These are phyloP conservation scores for Stomatorhinus walkeri DNA, from an alignment of 2,797 vertebrate species.

Conservation along the genomic window DNA sequence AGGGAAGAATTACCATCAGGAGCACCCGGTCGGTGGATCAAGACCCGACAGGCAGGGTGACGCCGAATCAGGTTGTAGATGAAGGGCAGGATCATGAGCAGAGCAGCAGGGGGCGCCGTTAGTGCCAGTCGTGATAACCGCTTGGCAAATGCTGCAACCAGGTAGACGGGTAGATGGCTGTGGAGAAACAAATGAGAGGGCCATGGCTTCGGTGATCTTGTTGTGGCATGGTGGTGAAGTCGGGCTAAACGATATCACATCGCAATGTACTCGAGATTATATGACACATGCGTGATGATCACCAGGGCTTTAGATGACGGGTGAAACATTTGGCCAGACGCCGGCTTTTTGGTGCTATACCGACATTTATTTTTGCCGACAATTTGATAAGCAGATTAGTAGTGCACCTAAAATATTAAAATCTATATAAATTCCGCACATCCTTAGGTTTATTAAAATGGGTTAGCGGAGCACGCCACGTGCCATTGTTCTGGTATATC, in stretches of 20 bases:
- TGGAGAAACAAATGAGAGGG: slow-evolving; percentile 15
- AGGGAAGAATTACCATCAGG: slow-evolving; percentile 37
- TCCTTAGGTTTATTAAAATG: background rate
- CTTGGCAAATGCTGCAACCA: slow-evolving; percentile 89
- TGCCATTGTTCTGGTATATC: background rate
- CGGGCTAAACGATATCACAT: too few relatives aligned
- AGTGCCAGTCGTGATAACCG: slow-evolving; percentile 80
- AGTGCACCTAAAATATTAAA: too few relatives aligned
- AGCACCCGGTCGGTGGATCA: slow-evolving; percentile 72
- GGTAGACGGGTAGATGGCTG: slow-evolving; percentile 85
- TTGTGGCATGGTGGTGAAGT: background rate
- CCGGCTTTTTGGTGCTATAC: too few relatives aligned
- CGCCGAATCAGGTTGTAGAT: slow-evolving; percentile 86
- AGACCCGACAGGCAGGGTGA: slow-evolving; percentile 77
- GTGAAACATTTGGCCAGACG: too few relatives aligned
- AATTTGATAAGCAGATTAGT: too few relatives aligned
- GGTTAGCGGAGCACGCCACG: background rate
- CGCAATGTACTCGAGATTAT: background rate
- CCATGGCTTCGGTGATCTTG: background rate
- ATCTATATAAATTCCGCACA: background rate
- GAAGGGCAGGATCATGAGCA: slow-evolving; percentile 82
- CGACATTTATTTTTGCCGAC: too few relatives aligned
- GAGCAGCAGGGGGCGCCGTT: slow-evolving; percentile 74
- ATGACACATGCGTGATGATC: background rate
- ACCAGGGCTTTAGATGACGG: too few relatives aligned